Base-by-base conservation (phyloP, 92 coral and sea anemone species). In the Zoanthus sansibaricus region DNA sequence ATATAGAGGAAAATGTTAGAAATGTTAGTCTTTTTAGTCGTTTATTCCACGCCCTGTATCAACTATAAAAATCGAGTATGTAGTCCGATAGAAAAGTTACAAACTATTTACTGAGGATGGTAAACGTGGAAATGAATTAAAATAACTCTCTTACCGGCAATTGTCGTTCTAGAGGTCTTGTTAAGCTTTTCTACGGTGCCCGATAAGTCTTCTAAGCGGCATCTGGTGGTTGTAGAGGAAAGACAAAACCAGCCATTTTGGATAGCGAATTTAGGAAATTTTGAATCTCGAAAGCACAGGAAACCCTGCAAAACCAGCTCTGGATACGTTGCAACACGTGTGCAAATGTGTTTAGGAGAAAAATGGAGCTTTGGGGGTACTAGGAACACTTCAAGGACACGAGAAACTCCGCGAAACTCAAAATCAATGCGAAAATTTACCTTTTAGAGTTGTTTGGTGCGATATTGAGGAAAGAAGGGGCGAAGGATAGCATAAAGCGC, bases 401-500 rank as follows among this genome's bases (percentile, higher is more conserved):
- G 94, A 89, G 58, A 82, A 90, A 84, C 88, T 87, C 92, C 83
- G 90, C 95, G 94, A 97, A 92, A 87, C 88, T 93, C 91, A 93
- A 87, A 91, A 88, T 93, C 93, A 88, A 88, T 90, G 94, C 91
- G 93, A 92, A 87, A 93, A 92, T 93, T 89, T 92, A 94, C 95
- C 94, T 97, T 95, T 95, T 95, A 95, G 99, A 95, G 98, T 97
- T 95, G 98, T 95, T 95, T 95, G 96, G 93, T 95, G 95, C 98
- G 98, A 95, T 95, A 95, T 95, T 97, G 98, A 95, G 96, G 99
- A 94, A 96, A 97, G 99, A 97, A 95, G 99, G 98, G 99, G 98
- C 98, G 98, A 97, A 97, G 99, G 99, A 97, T 95, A 97, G 98
- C 99, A 97, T 97, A 97, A 97, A 95, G 99, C 99, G 99, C 99